A percentile compares a stretch with the other conserved stretches of the same genome.
Conservation (phyloP, 2,797 vertebrate species). For the Sebastes umbrosus region DNA sequence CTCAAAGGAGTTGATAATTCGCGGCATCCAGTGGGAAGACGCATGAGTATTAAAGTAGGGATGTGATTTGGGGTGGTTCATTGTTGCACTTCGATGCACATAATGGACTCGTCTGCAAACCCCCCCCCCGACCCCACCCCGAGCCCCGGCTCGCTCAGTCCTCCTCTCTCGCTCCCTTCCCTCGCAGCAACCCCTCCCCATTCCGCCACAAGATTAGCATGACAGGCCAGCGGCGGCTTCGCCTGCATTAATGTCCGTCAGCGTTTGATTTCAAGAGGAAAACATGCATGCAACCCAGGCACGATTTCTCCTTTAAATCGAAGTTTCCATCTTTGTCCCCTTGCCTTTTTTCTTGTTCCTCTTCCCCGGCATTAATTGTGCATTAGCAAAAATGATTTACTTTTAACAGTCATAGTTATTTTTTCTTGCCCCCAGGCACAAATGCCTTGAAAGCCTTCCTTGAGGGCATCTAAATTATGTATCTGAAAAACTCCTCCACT, state of each 20-base stretch:
- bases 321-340: constrained; percentile 94
- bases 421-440: constrained; percentile 98
- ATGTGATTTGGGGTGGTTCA: constrained; percentile 86
- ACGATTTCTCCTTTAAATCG: constrained; percentile 88
- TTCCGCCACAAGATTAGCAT: constrained; percentile 84
- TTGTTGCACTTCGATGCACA: constrained; percentile 88
- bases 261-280: constrained; percentile 81
- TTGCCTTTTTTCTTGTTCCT: constrained; percentile 84
- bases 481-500: constrained; percentile 99
- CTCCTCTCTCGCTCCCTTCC: constrained; percentile 35
- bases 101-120: constrained; percentile 80
- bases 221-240: constrained; percentile 85
- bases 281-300: constrained; percentile 85
- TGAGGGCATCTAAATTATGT: constrained; percentile 99
- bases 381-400: constrained; percentile 99
- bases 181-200: constrained; percentile 69
- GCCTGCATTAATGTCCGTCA: constrained; percentile 87
- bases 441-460: constrained; percentile 99
- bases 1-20: constrained; percentile 40
- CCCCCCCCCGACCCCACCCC: constrained; percentile 31
- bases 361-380: constrained; percentile 98
- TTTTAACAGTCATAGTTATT: constrained; percentile 99
- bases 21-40: constrained; percentile 55
- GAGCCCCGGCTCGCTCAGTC: constrained; percentile 64
- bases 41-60: constrained; percentile 57